A percentile compares a stretch with the other conserved stretches of the same genome.
phyloP scores from a whole-genome alignment of 2,797 vertebrate genomes.

The Numenius phaeopus region DNA sequence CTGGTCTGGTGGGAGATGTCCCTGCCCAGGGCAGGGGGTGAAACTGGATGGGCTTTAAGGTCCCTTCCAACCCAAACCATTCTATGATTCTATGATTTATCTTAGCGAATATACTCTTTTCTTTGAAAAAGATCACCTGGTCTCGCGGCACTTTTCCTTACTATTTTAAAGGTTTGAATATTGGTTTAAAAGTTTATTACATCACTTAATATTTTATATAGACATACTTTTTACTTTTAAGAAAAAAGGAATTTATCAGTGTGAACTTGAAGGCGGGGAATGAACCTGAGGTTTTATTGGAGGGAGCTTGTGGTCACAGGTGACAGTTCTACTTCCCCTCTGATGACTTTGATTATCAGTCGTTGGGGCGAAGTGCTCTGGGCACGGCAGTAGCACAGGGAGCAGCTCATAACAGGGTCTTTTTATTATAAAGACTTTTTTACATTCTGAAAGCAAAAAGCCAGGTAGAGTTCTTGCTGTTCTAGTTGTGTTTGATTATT shows the following conservation, averaged over 20 bases:
- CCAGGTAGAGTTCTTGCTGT: not conserved
- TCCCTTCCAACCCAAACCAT: too few species aligned
- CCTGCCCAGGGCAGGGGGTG: too few species aligned
- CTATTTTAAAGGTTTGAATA: not conserved
- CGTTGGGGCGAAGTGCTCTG: not conserved
- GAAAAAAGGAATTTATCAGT: not conserved
- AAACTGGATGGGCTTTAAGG: too few species aligned
- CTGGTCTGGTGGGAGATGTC: too few species aligned
- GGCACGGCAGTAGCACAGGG: not conserved
- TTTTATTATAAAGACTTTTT: not conserved
- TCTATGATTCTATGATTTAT: not conserved
- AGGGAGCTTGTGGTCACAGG: not conserved
- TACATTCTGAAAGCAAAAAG: not conserved
- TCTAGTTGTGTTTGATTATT: not conserved
- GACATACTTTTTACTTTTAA: not conserved
- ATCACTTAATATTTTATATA: not conserved
- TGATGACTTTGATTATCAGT: fast-evolving
- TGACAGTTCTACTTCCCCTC: not conserved
- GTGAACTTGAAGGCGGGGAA: not conserved
- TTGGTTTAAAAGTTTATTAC: not conserved
- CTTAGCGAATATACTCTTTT: not conserved
- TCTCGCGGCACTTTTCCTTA: not conserved
- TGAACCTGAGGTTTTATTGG: not conserved
- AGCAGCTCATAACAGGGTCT: not conserved
- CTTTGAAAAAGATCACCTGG: not conserved